Evolutionary conservation across 2,797 vertebrate species (phyloP).

Genomic region (Phalloptychus januarius): DNA sequence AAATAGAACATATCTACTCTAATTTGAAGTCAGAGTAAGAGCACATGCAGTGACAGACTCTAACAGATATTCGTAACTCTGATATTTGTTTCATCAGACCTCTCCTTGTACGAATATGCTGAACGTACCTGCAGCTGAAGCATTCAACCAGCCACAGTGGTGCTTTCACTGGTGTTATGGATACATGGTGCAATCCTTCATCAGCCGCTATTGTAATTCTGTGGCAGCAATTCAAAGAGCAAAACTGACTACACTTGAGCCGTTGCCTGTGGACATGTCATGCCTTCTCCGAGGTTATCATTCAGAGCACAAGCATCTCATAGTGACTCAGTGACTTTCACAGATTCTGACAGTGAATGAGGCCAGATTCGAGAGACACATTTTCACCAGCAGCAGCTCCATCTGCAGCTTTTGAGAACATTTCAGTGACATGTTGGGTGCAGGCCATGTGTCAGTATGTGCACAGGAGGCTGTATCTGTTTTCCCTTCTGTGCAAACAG

Average conservation of each 20-base stretch:
- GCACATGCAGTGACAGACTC: too few species aligned
- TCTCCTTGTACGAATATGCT: too few species aligned
- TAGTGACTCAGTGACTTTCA: constrained; percentile 39
- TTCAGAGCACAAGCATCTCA: constrained; percentile 25
- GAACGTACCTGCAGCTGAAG: neutral
- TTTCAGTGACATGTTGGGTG: constrained; percentile 11
- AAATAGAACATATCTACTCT: neutral
- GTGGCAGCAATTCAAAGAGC: neutral
- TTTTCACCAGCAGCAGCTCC: constrained; percentile 27
- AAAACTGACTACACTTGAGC: constrained; percentile 6
- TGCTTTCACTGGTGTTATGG: neutral
- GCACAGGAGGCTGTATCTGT: constrained; percentile 7
- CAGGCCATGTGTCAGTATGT: constrained; percentile 7
- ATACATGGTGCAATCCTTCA: neutral
- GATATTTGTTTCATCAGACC: neutral
- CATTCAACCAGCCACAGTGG: neutral
- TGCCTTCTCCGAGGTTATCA: constrained; percentile 25
- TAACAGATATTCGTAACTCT: too few species aligned
- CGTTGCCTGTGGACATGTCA: constrained; percentile 11
- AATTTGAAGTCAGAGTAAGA: neutral
- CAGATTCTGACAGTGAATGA: constrained; percentile 23
- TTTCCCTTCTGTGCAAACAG: neutral
- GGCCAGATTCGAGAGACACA: constrained; percentile 12
- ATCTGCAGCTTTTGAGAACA: constrained; percentile 17
- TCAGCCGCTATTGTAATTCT: neutral